Evolutionary conservation across 2,888 invertebrate genomes (phyloP), one percentile per base, ranked within the genome.

Genomic region (Epinotia brunnichana): DNA sequence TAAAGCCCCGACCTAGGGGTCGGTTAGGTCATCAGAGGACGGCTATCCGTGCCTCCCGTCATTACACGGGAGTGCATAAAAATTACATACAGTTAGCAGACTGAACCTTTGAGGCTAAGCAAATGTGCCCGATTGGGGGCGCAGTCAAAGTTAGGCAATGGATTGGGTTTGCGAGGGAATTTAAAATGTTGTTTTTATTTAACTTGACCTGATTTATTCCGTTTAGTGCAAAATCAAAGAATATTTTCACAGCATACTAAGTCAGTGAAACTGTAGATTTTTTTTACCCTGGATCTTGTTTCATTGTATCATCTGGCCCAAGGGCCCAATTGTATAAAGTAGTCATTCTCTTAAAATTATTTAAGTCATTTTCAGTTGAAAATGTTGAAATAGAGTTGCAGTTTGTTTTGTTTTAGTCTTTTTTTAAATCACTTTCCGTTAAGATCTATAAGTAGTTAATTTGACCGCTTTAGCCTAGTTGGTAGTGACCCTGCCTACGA

Each of bases 11-110:
- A 84, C 83, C 86, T 83, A 83, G 86, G 85, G 90, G 85, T 87
- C 82, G 84, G 80, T 82, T 81, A 83, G 88, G 87, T 89, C 90
- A 87, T 89, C 88, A 87, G 82, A 84, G 86, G 83, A 83, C 82
- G 80, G 79, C 83, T 82, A 82, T 80, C 83, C 83, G 80, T 86
- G 86, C 82, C 86, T 86, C 80, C 35, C 83, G 85, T 85, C 86
- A 85, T 85, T 84, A 73, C 84, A 82, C 80, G 77, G 78, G 74
- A 76, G 81, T 81, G 82, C 82, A 83, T 81, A 81, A 85, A 86
- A 84, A 82, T 80, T 69, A 73, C 73, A 69, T 57, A 63, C 62
- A 59, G 62, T 68, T 68, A 72, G 72, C 59, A 10, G 19, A 61
- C 17, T 57, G 19, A 53, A 51, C 56, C 73, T 73, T 73, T 73